These are phyloP conservation scores for Eupithecia centaureata DNA, from an alignment of 2,888 invertebrate species.

Conservation along the genomic window DNA sequence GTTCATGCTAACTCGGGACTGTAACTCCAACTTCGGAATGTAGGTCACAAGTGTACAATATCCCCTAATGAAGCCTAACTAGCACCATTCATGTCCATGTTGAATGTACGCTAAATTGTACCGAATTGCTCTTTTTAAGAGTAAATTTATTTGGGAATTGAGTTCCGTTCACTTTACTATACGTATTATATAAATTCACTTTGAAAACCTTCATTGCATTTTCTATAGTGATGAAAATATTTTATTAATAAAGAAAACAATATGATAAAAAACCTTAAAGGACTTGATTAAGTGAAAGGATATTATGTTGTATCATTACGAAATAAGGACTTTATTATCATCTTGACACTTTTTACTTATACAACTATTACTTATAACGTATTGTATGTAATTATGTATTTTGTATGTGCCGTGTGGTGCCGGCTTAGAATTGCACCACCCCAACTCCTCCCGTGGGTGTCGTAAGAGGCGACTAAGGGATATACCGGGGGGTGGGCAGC, in stretches of 20 bases:
- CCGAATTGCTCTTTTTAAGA: conserved; percentile 8
- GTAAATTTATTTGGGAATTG: conserved; percentile 8
- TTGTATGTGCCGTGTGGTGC: no score
- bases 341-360: no score
- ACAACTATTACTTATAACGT: no score
- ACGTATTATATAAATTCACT: not conserved
- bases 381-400: no score
- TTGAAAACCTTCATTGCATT: not conserved
- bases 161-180: not conserved
- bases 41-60: conserved; percentile 29
- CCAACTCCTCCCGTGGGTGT: no score
- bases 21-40: conserved; percentile 4
- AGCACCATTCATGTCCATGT: conserved; percentile 26
- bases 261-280: not conserved
- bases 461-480: no score
- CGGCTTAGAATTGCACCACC: no score
- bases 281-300: not conserved
- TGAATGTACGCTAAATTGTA: conserved; percentile 21
- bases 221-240: not conserved
- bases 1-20: not conserved
- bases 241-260: not conserved
- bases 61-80: conserved; percentile 30
- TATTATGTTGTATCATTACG: no score
- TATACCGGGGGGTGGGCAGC: no score
- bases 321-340: no score